Conservation (phyloP, 1,140 invertebrate genomes). For the Drosophila parabipectinata region DNA sequence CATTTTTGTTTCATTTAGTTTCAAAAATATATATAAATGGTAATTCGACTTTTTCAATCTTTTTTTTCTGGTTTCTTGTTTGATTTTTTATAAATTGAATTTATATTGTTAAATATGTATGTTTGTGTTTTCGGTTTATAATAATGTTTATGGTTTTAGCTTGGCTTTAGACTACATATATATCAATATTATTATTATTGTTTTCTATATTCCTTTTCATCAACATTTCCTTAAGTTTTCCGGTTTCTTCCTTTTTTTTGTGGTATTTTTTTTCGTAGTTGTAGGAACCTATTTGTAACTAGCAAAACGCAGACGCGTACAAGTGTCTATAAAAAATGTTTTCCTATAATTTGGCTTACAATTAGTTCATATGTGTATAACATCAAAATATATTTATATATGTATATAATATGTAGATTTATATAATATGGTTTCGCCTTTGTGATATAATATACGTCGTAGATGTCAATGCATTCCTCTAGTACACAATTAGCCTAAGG, state of each 20-base stretch:
- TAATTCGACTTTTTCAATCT: slow-evolving; percentile 48
- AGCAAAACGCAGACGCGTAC: slow-evolving; percentile 65
- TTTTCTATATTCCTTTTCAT: slow-evolving; percentile 60
- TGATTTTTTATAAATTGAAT: slow-evolving; percentile 67
- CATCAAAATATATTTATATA: slow-evolving; percentile 72
- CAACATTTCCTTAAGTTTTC: slow-evolving; percentile 46
- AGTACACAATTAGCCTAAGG: slow-evolving; percentile 30
- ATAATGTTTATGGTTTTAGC: slow-evolving; percentile 67
- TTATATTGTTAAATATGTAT: slow-evolving; percentile 58
- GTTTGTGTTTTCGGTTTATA: slow-evolving; percentile 26
- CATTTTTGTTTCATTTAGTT: slow-evolving; percentile 63
- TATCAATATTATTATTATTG: slow-evolving; percentile 60
- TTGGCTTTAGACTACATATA: slow-evolving; percentile 72
- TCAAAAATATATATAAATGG: slow-evolving; percentile 70
- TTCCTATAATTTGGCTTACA: slow-evolving; percentile 74
- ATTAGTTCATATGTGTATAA: slow-evolving; percentile 77
- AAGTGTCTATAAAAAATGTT: slow-evolving; percentile 71
- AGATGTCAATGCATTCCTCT: slow-evolving; percentile 37
- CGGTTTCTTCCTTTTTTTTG: slow-evolving; percentile 13
- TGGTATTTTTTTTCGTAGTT: slow-evolving; percentile 24
- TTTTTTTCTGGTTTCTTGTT: slow-evolving; percentile 14
- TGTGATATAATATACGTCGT: slow-evolving; percentile 21
- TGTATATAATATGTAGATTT: slow-evolving; percentile 37
- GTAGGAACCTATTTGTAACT: slow-evolving; percentile 81
- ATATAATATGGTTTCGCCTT: slow-evolving; percentile 35